phyloP scores from a whole-genome alignment of 2,888 invertebrate species.

The Sesia apiformis region DNA sequence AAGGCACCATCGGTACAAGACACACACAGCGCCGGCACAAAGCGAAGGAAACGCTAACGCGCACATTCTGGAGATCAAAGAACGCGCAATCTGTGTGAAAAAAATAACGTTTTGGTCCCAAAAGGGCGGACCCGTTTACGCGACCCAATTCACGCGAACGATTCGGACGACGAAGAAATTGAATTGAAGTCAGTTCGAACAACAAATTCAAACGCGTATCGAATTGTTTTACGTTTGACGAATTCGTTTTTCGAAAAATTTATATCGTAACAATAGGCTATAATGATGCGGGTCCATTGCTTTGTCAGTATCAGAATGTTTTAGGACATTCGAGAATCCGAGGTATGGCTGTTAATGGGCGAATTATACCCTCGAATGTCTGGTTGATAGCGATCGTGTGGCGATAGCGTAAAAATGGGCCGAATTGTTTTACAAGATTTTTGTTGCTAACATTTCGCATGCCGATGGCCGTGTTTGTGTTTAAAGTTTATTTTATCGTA shows the following conservation, averaged over 20 bases:
- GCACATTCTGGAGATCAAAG: constrained; percentile 72
- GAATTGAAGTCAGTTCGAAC: constrained; percentile 66
- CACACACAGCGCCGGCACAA: constrained; percentile 58
- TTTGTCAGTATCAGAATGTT: constrained; percentile 58
- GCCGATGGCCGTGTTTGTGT: constrained; percentile 32
- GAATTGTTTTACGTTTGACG: constrained; percentile 75
- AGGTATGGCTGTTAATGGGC: constrained; percentile 41
- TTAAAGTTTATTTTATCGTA: not conserved
- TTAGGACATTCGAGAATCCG: constrained; percentile 44
- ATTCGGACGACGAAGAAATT: constrained; percentile 67
- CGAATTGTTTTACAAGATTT: constrained; percentile 40
- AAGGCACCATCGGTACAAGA: constrained; percentile 36
- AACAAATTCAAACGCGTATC: constrained; percentile 73
- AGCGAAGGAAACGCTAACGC: constrained; percentile 69
- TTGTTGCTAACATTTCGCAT: constrained; percentile 36
- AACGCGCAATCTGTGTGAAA: constrained; percentile 72
- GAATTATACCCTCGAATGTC: constrained; percentile 42
- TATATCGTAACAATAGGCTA: constrained; percentile 66
- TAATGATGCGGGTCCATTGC: constrained; percentile 68
- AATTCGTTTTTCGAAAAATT: constrained; percentile 69
- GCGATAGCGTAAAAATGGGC: constrained; percentile 49
- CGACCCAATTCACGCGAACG: constrained; percentile 73
- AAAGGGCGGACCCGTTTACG: constrained; percentile 73
- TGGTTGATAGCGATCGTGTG: constrained; percentile 56
- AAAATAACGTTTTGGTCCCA: constrained; percentile 71